phyloP scores from a whole-genome alignment of 2,797 vertebrate genomes.

The Glyptemys insculpta region DNA sequence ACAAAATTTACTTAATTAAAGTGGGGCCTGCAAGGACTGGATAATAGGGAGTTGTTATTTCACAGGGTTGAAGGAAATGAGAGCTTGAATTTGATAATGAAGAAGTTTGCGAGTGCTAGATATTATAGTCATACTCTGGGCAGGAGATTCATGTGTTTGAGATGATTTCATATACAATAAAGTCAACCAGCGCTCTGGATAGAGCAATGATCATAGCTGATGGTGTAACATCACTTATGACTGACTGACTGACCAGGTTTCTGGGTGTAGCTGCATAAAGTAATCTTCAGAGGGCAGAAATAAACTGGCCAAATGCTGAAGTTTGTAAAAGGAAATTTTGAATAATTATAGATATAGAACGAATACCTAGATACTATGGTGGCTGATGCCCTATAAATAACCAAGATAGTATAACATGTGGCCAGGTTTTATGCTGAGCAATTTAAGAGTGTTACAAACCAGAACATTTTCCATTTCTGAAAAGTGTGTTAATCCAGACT shows the following conservation, averaged over 20 bases:
- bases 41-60: rapidly evolving
- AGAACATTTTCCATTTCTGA: not conserved
- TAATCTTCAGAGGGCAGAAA: constrained; percentile 77
- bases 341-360: not conserved
- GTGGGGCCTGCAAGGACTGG: not conserved
- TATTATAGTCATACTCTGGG: not conserved
- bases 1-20: not conserved
- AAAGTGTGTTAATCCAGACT: not conserved
- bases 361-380: rapidly evolving
- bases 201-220: not conserved
- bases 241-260: not conserved
- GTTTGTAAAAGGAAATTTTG: not conserved
- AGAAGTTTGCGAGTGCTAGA: not conserved
- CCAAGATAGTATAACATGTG: not conserved
- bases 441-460: not conserved
- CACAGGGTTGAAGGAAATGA: not conserved
- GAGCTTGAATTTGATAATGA: not conserved
- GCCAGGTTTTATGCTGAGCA: not conserved
- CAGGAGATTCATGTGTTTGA: constrained; percentile 12
- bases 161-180: not conserved
- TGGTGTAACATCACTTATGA: not conserved
- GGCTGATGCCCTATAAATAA: constrained; percentile 14
- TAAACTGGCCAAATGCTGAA: not conserved
- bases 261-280: constrained; percentile 48
- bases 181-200: not conserved